Conservation (phyloP, 2,888 invertebrate genomes). For the Lycophotia porphyrea region DNA sequence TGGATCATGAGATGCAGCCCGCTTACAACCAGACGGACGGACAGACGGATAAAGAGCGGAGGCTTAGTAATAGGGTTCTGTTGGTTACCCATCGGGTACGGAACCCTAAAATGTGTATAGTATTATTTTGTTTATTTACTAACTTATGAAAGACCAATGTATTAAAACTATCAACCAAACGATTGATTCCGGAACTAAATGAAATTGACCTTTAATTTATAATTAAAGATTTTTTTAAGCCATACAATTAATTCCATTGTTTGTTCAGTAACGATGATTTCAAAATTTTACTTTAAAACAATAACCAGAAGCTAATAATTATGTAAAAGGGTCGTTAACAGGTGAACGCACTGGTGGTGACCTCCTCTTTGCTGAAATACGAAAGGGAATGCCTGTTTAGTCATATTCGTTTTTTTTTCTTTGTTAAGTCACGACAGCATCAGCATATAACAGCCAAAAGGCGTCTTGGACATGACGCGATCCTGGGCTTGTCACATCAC, state of each 20-base stretch:
- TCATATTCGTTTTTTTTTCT: background rate
- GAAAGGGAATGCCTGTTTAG: background rate
- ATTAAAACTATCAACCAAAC: background rate
- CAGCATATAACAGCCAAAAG: background rate
- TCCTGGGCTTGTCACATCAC: background rate
- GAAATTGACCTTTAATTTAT: background rate
- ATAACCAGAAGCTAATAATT: slow-evolving; percentile 5
- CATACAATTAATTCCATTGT: slow-evolving; percentile 13
- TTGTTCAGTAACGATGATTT: background rate
- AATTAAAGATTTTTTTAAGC: background rate
- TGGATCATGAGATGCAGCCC: too few species aligned
- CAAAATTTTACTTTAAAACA: background rate
- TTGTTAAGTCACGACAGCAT: background rate
- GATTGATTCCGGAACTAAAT: background rate
- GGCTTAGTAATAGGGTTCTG: too few species aligned
- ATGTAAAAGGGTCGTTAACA: slow-evolving; percentile 5
- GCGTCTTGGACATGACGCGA: background rate
- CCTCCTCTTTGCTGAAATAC: background rate
- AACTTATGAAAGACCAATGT: background rate
- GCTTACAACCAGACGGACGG: too few species aligned
- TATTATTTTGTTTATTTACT: too few species aligned
- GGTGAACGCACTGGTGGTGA: background rate
- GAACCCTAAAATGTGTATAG: too few species aligned
- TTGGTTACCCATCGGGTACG: too few species aligned
- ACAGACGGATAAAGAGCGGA: too few species aligned